Conservation (phyloP, 2,888 invertebrate genomes). For the Apamea monoglypha region DNA sequence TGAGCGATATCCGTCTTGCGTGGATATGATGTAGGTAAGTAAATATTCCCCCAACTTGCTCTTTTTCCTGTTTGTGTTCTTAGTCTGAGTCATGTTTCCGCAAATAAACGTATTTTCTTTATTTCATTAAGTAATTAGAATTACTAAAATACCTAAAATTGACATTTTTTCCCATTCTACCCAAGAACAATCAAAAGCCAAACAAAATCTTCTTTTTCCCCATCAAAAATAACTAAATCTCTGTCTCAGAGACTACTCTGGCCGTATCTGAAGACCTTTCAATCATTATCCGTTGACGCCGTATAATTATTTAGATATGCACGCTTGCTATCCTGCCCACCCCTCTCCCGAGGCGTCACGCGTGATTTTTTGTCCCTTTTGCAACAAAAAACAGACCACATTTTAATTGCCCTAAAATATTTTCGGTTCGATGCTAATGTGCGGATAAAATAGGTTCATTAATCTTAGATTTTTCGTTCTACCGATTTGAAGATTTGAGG, state of each 20-base stretch:
- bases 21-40: too few relatives aligned
- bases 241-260: constrained; percentile 70
- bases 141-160: too few relatives aligned
- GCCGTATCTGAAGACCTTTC: constrained; percentile 83
- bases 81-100: too few relatives aligned
- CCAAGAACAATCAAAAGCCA: too few relatives aligned
- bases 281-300: constrained; percentile 86
- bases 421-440: constrained; percentile 65
- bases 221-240: constrained; percentile 11
- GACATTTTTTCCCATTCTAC: too few relatives aligned
- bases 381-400: constrained; percentile 72
- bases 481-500: constrained; percentile 16
- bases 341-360: constrained; percentile 80
- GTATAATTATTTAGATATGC: constrained; percentile 89
- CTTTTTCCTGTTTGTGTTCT: too few relatives aligned
- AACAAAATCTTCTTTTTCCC: not conserved
- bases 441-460: constrained; percentile 66
- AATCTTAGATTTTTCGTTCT: constrained; percentile 52
- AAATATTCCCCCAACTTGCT: too few relatives aligned
- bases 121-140: too few relatives aligned
- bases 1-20: too few relatives aligned
- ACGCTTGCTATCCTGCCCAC: constrained; percentile 79
- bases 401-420: constrained; percentile 86
- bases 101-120: too few relatives aligned
- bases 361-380: constrained; percentile 71